These are phyloP conservation scores for Plutella xylostella DNA, from an alignment of 2,888 invertebrate species.

Conservation along the genomic window DNA sequence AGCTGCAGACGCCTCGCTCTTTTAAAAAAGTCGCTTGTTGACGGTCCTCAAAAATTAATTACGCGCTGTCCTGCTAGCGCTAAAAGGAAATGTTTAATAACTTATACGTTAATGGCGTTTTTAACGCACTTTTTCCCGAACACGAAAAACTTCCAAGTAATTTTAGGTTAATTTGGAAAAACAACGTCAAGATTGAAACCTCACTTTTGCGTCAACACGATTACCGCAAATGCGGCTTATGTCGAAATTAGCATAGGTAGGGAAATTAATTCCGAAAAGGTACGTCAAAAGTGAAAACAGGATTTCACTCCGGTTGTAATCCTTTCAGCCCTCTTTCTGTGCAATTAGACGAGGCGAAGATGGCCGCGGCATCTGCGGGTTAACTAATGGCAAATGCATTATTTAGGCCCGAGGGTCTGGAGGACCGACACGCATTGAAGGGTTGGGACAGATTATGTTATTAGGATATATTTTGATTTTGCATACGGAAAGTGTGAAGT, in stretches of 20 bases:
- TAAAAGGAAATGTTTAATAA: neutral
- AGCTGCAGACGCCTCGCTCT: constrained; percentile 49
- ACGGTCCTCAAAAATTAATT: constrained; percentile 59
- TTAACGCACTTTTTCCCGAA: no score
- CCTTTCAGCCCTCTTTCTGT: constrained; percentile 48
- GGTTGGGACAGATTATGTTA: constrained; percentile 62
- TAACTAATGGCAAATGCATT: constrained; percentile 66
- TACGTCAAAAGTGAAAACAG: constrained; percentile 33
- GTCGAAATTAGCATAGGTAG: constrained; percentile 3
- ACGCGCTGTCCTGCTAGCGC: constrained; percentile 17
- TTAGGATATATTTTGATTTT: constrained; percentile 35
- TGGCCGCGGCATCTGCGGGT: constrained; percentile 54
- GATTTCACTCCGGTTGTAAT: constrained; percentile 32
- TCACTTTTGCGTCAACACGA: no score
- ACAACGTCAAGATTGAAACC: no score
- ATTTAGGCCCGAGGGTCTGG: constrained; percentile 43
- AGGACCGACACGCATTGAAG: constrained; percentile 27
- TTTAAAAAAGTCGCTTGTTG: constrained; percentile 58
- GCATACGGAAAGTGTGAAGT: no score
- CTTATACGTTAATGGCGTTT: no score
- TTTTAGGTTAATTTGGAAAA: no score
- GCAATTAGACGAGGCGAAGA: constrained; percentile 58
- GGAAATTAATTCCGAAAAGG: constrained; percentile 30
- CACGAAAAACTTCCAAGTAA: no score
- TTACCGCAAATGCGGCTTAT: neutral